Evolutionary conservation across 23 tunicate species (phyloP).

Genomic region (Trididemnum clinides): DNA sequence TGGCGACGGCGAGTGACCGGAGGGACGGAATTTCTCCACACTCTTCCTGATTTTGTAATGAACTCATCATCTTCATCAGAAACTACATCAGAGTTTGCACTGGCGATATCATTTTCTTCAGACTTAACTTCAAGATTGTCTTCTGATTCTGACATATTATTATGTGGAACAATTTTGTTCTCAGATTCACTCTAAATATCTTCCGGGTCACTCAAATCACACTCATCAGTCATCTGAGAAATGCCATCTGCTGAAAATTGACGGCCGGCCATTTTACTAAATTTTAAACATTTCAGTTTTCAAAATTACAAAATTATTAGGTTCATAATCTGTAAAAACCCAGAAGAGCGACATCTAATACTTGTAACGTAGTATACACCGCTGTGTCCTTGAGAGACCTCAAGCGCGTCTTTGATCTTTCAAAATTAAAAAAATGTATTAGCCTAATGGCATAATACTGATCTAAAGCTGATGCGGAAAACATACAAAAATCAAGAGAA

Average conservation of each 20-base stretch:
- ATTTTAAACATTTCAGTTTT: background rate
- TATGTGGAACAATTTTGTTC: background rate
- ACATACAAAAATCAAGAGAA: background rate
- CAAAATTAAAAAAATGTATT: background rate
- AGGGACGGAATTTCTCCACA: background rate
- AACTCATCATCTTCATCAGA: background rate
- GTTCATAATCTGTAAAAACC: background rate
- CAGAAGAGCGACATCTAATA: background rate
- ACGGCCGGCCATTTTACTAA: background rate
- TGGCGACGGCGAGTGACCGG: slow-evolving; percentile 16
- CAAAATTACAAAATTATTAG: background rate
- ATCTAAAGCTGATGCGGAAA: background rate
- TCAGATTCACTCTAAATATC: slow-evolving; percentile 5
- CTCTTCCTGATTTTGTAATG: slow-evolving; percentile 25
- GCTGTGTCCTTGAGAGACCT: background rate
- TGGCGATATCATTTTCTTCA: slow-evolving; percentile 13
- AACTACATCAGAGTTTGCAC: background rate
- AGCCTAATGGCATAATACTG: background rate
- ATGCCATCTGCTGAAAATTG: background rate
- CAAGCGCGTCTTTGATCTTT: background rate
- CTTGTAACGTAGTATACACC: background rate
- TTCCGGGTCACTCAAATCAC: slow-evolving; percentile 7
- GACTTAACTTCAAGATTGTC: slow-evolving; percentile 1
- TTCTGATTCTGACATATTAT: slow-evolving; percentile 1
- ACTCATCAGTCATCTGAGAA: background rate